Evolutionary conservation across 2,797 vertebrate species (phyloP), one percentile per base, ranked within the genome.

Genomic region (Mallotus villosus): DNA sequence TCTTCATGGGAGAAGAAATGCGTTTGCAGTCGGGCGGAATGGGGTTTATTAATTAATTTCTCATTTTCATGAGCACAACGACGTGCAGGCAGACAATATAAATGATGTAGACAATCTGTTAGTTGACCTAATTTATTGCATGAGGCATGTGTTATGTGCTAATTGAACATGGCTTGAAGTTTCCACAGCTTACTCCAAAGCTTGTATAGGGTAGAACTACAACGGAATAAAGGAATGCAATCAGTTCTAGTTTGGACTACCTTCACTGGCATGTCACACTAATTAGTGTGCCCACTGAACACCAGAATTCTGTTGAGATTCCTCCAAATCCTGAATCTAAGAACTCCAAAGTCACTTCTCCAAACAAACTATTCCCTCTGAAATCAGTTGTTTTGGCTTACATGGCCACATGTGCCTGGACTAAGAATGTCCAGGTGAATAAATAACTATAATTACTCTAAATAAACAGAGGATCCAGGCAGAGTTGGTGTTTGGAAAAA

Each of bases 381-480:
- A 73, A 61, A 58, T 19, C 67, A 67, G 69, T 76, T 74, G 83
- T 72, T 67, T 72, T 27, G 73, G 60, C 78, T 69, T 34, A 53
- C 34, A 63, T 55, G 25, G 12, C 53, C 78, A 78, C 76, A 84
- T 73, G 80, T 74, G 76, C 58, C 74, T 60, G 12, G 78, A 70
- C 79, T 81, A 74, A 82, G 78, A 72, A 59, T 68, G 79, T 84
- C 86, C 89, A 92, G 89, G 87, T 92, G 91, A 84, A 79, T 88
- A 92, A 91, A 93, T 85, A 89, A 57, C 17, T 55, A 75, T 90
- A 88, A 92, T 91, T 90, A 84, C 76, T 85, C 62, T 80, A 92
- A 92, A 92, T 90, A 92, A 93, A 92, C 91, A 91, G 27, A 24
- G 1, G 57, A 68, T 67, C 63, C 58, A 71, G 74, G 71, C 46